These are phyloP conservation scores for Rhamphomyia laevipes DNA, from an alignment of 2,888 invertebrate species.

Conservation along the genomic window DNA sequence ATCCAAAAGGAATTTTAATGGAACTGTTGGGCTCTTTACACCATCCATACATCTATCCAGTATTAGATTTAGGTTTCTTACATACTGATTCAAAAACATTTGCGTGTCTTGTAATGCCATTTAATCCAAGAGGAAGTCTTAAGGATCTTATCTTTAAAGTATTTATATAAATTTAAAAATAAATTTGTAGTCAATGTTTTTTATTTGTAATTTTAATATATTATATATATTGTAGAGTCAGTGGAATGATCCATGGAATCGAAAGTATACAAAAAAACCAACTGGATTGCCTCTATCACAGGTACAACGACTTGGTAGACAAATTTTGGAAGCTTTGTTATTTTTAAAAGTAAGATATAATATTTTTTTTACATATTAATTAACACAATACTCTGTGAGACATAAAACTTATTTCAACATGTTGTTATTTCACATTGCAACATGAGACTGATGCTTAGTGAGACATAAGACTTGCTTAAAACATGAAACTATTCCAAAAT, in stretches of 20 bases:
- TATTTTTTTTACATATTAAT: too few relatives aligned
- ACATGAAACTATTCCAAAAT: too few relatives aligned
- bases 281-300: conserved; percentile 64
- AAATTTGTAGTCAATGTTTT: conserved; percentile 3
- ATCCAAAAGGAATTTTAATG: conserved; percentile 55
- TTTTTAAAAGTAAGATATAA: conserved; percentile 53
- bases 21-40: conserved; percentile 76
- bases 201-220: conserved; percentile 13
- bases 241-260: conserved; percentile 68
- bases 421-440: too few relatives aligned
- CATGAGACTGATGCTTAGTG: too few relatives aligned
- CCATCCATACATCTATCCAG: conserved; percentile 87
- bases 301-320: conserved; percentile 76
- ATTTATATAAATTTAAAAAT: conserved; percentile 23
- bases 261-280: conserved; percentile 59
- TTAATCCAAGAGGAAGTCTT: conserved; percentile 73
- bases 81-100: conserved; percentile 42
- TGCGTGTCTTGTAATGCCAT: conserved; percentile 68
- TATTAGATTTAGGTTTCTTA: conserved; percentile 73
- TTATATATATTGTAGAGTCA: conserved; percentile 44
- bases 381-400: too few relatives aligned
- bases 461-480: too few relatives aligned
- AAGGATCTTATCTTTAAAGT: conserved; percentile 86
- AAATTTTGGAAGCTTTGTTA: conserved; percentile 74
- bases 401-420: too few relatives aligned